Percentiles rank a stretch among this genome's conserved stretches.
Evolutionary conservation across 2,888 invertebrate species (phyloP).

Genomic region (Mythimna vitellina): DNA sequence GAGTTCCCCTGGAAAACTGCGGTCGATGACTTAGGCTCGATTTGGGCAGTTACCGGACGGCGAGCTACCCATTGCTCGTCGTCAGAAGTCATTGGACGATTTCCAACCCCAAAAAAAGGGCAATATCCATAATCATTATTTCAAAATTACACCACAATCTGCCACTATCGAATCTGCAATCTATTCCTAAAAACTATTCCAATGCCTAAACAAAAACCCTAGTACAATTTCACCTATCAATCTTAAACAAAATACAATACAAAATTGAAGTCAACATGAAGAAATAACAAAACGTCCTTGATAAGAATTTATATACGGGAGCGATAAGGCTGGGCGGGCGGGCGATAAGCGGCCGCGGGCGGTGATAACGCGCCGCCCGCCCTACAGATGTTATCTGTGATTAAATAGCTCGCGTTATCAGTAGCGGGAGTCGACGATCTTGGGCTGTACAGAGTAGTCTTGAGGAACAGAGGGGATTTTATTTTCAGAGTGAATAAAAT

Average conservation of each 20-base stretch:
- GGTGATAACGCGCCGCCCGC: conserved; percentile 83
- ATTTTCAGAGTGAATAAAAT: neutral
- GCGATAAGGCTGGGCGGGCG: conserved; percentile 79
- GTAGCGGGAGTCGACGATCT: conserved; percentile 77
- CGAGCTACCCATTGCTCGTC: too few species aligned
- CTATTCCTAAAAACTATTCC: neutral
- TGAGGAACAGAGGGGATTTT: conserved; percentile 50
- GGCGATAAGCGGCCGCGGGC: conserved; percentile 80
- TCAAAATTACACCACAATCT: neutral
- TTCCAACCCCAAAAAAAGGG: too few species aligned
- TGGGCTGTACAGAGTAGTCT: conserved; percentile 72
- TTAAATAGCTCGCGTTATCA: conserved; percentile 87
- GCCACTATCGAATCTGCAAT: neutral
- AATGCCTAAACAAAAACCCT: neutral
- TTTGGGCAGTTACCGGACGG: too few species aligned
- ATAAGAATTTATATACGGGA: conserved; percentile 83
- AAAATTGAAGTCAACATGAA: conserved; percentile 64
- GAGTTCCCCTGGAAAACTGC: too few species aligned
- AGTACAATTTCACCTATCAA: conserved; percentile 37
- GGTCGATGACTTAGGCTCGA: too few species aligned
- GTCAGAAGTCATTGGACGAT: too few species aligned
- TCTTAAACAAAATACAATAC: conserved; percentile 59
- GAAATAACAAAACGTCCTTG: conserved; percentile 73
- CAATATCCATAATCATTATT: neutral
- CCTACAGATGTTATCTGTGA: conserved; percentile 85